These are phyloP conservation scores for Meandrusa payeni DNA, from an alignment of 2,888 invertebrate species.

Conservation along the genomic window DNA sequence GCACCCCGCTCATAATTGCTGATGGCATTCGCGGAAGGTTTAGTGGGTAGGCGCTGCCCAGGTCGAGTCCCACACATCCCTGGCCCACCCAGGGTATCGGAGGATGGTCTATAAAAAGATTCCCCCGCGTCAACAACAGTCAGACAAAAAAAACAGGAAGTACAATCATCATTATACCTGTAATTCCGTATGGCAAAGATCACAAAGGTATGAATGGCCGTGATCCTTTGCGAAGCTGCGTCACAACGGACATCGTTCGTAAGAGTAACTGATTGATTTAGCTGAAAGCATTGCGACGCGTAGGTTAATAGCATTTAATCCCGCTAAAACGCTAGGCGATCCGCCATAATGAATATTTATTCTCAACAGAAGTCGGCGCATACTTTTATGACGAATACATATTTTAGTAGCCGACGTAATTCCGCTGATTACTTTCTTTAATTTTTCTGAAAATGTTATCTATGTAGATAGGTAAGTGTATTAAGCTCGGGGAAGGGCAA, in stretches of 20 bases:
- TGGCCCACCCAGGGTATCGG: no score
- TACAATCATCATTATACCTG: no score
- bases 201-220: constrained; percentile 17
- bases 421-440: constrained; percentile 78
- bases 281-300: constrained; percentile 57
- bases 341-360: constrained; percentile 80
- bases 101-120: no score
- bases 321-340: constrained; percentile 76
- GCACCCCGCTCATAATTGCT: no score
- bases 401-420: constrained; percentile 78
- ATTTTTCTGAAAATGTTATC: constrained; percentile 64
- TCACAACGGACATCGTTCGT: constrained; percentile 19
- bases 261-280: constrained; percentile 69
- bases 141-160: no score
- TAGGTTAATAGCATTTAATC: constrained; percentile 74
- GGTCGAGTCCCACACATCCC: no score
- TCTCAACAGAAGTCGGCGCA: constrained; percentile 69
- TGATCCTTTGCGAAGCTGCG: constrained; percentile 16
- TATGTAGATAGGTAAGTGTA: constrained; percentile 56
- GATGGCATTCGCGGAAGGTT: no score
- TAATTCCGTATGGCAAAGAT: no score
- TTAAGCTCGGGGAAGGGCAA: constrained; percentile 61
- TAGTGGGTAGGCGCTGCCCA: no score
- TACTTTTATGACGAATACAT: constrained; percentile 80
- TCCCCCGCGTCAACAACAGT: no score